These are phyloP conservation scores for Leptopilina clavipes DNA, from an alignment of 1,140 invertebrate genomes.

Conservation along the genomic window DNA sequence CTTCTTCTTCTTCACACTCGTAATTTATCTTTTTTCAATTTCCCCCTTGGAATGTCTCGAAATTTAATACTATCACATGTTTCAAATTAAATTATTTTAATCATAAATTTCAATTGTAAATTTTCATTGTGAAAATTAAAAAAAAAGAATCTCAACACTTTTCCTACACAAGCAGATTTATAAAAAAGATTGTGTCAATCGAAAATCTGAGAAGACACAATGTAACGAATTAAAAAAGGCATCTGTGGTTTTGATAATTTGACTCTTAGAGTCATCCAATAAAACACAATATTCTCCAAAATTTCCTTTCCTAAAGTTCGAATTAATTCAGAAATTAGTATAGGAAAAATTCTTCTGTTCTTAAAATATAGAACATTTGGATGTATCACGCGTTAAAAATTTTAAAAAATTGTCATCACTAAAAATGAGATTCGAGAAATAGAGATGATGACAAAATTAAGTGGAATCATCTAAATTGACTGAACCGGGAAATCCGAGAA, in stretches of 20 bases:
- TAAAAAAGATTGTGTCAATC: too few relatives aligned
- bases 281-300: too few relatives aligned
- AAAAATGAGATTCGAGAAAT: background rate
- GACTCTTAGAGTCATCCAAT: too few relatives aligned
- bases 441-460: constrained; percentile 8
- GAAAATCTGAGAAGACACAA: background rate
- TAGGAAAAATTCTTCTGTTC: too few relatives aligned
- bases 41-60: background rate
- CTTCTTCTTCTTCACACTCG: background rate
- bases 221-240: background rate
- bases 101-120: too few relatives aligned
- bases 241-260: background rate
- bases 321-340: background rate
- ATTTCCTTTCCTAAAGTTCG: too few relatives aligned
- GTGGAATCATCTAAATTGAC: constrained; percentile 17
- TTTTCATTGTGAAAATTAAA: too few relatives aligned
- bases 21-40: background rate
- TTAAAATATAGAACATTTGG: too few relatives aligned
- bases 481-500: constrained; percentile 18
- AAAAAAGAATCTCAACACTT: background rate
- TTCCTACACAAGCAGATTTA: too few relatives aligned
- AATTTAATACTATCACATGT: too few relatives aligned
- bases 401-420: background rate
- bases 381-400: too few relatives aligned
- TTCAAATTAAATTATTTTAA: constrained; percentile 4